Conservation (phyloP, 1,140 invertebrate species). For the Archegozetes longisetosus region DNA sequence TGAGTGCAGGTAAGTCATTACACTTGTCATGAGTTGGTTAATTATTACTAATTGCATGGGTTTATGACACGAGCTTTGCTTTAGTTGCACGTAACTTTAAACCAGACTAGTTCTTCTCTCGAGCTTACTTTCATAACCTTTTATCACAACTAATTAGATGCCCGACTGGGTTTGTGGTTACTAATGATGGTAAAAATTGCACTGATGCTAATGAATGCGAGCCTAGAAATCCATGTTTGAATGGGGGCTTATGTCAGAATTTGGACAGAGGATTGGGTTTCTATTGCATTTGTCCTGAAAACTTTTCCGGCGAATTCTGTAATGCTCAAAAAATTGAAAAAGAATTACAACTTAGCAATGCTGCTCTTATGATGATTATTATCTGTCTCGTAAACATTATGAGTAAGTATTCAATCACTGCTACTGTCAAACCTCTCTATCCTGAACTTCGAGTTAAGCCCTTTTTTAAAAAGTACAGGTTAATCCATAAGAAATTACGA, state of each 20-base stretch:
- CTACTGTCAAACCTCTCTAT: no score
- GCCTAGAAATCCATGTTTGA: slow-evolving; percentile 64
- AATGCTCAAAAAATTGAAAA: slow-evolving; percentile 79
- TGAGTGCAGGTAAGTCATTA: slow-evolving; percentile 72
- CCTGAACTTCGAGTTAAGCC: no score
- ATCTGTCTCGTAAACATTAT: slow-evolving; percentile 85
- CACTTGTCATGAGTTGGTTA: no score
- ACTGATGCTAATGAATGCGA: slow-evolving; percentile 86
- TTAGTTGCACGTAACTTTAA: no score
- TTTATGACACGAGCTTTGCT: slow-evolving; percentile 1
- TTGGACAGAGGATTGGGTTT: slow-evolving; percentile 39
- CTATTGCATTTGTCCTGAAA: slow-evolving; percentile 50
- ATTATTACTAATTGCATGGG: slow-evolving; percentile 9
- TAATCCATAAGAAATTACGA: no score
- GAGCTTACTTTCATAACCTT: no score
- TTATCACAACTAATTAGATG: slow-evolving; percentile 45
- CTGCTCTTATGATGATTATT: slow-evolving; percentile 75
- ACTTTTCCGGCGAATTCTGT: slow-evolving; percentile 85
- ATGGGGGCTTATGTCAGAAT: slow-evolving; percentile 38
- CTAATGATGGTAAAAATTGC: slow-evolving; percentile 71
- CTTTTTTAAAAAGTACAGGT: no score
- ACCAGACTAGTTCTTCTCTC: no score
- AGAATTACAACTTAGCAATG: slow-evolving; percentile 80
- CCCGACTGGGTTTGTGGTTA: slow-evolving; percentile 71
- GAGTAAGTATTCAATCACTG: slow-evolving; percentile 45